These are phyloP conservation scores for Loris lydekkerianus DNA, from an alignment of 2,797 vertebrate genomes.

Conservation along the genomic window DNA sequence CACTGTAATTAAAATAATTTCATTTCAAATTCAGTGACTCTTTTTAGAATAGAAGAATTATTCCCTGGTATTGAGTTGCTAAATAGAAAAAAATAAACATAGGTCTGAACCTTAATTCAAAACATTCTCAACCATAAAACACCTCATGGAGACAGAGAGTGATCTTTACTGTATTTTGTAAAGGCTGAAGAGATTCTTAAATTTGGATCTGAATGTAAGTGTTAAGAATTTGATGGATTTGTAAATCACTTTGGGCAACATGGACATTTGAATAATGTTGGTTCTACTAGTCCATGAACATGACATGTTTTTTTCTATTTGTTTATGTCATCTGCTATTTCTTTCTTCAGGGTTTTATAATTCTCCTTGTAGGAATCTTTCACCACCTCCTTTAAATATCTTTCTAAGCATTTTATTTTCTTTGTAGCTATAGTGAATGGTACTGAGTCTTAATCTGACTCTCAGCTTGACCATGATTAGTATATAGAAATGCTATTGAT, in stretches of 20 bases:
- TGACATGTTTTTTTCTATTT: background rate
- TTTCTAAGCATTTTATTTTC: background rate
- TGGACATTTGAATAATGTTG: background rate
- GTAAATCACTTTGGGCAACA: background rate
- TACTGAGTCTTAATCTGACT: background rate
- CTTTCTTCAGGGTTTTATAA: background rate
- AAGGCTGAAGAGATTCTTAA: constrained; percentile 34
- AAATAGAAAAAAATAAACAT: constrained; percentile 43
- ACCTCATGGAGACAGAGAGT: background rate
- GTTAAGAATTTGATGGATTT: constrained; percentile 47
- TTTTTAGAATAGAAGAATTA: constrained; percentile 54
- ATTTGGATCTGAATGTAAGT: constrained; percentile 25
- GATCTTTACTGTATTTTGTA: background rate
- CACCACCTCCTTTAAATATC: background rate
- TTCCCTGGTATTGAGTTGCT: background rate
- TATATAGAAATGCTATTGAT: background rate
- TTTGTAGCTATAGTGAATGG: background rate
- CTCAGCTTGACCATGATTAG: background rate
- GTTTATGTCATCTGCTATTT: background rate
- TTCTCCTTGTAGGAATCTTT: background rate
- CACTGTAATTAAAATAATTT: constrained; percentile 66
- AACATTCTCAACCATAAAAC: constrained; percentile 9
- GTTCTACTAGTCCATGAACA: background rate
- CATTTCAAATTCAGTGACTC: constrained; percentile 26
- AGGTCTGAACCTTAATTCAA: constrained; percentile 66